phyloP scores from a whole-genome alignment of 2,888 invertebrate species.

The Metacarcinus magister region DNA sequence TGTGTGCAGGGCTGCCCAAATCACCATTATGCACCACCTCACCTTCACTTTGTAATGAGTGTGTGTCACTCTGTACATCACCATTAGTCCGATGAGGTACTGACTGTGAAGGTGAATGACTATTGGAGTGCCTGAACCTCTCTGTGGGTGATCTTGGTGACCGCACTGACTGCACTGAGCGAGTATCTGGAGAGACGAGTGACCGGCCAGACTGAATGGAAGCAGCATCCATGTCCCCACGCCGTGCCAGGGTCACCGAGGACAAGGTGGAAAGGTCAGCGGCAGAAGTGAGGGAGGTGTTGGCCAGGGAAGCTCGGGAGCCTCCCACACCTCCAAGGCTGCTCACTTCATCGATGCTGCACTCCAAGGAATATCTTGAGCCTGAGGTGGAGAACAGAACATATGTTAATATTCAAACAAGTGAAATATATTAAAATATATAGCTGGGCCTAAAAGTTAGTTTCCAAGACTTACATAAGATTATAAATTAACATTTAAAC shows the following conservation, averaged over 20 bases:
- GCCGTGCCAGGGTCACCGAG: conserved; percentile 80
- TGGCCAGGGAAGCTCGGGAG: conserved; percentile 91
- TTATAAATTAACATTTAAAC: neutral
- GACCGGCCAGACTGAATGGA: conserved; percentile 81
- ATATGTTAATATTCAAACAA: neutral
- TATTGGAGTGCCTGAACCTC: conserved; percentile 68
- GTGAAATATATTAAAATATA: neutral
- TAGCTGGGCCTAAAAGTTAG: neutral
- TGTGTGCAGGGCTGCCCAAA: conserved; percentile 68
- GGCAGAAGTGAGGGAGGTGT: conserved; percentile 93
- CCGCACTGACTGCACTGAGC: conserved; percentile 79
- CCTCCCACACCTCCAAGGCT: conserved; percentile 85
- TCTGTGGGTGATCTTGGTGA: conserved; percentile 80
- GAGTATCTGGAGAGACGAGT: conserved; percentile 77
- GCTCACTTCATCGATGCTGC: conserved; percentile 82
- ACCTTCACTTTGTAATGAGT: conserved; percentile 71
- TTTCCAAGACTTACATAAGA: neutral
- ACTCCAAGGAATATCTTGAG: conserved; percentile 80
- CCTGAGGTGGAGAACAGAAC: conserved; percentile 75
- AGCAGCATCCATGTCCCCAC: conserved; percentile 79
- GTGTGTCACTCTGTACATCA: conserved; percentile 64
- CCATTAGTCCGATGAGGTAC: conserved; percentile 73
- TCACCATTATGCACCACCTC: conserved; percentile 76
- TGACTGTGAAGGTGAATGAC: conserved; percentile 76
- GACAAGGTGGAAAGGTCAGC: conserved; percentile 92